A percentile compares a stretch with the other conserved stretches of the same genome.
phyloP scores from a whole-genome alignment of 2,797 vertebrate species.

The Carcharodon carcharias region DNA sequence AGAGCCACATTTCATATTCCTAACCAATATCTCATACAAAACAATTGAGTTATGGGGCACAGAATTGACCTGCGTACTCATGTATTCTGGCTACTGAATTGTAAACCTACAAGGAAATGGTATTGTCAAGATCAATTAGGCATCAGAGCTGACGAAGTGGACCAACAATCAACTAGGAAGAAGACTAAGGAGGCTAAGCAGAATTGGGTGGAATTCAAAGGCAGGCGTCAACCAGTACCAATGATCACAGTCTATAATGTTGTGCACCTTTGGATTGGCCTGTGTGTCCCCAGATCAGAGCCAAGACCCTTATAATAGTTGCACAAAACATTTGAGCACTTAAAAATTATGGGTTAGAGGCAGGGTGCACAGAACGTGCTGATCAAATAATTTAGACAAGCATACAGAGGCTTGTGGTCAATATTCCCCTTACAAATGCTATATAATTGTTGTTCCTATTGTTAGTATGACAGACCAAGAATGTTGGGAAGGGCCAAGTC shows the following conservation, averaged over 20 bases:
- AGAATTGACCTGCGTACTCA: background rate
- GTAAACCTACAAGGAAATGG: background rate
- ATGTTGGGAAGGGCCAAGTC: too few species aligned
- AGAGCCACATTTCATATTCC: background rate
- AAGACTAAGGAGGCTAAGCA: background rate
- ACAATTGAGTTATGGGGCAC: background rate
- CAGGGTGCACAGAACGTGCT: background rate
- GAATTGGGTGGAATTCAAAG: background rate
- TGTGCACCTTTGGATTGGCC: background rate
- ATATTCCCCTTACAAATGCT: background rate
- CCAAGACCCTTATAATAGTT: background rate
- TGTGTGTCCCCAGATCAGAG: background rate
- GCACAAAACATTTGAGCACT: background rate
- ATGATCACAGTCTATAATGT: background rate
- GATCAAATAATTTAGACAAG: background rate
- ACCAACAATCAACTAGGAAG: background rate
- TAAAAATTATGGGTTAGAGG: background rate
- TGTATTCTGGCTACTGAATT: background rate
- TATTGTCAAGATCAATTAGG: background rate
- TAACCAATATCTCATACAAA: background rate
- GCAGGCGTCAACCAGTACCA: background rate
- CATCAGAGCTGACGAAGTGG: background rate
- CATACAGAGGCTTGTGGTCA: background rate
- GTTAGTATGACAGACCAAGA: too few species aligned
- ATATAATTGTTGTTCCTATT: too few species aligned